Conservation (phyloP, 2,888 invertebrate species). For the Athrips mouffetella region DNA sequence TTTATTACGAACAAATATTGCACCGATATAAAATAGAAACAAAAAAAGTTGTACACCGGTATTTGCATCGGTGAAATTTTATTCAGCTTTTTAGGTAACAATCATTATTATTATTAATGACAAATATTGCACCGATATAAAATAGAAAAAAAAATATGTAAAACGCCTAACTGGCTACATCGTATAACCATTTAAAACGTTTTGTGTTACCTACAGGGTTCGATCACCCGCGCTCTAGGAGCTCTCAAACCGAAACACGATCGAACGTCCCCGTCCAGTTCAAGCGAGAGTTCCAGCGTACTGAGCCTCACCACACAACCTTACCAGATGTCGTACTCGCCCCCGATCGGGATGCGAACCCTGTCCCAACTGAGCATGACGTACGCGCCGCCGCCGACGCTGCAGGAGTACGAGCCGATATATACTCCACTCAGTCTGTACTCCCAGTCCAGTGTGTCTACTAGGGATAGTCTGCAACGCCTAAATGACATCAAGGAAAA, state of each 20-base stretch:
- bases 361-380: slow-evolving; percentile 79
- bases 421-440: slow-evolving; percentile 69
- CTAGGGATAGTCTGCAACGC: slow-evolving; percentile 66
- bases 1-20: too few relatives aligned
- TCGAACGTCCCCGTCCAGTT: slow-evolving; percentile 82
- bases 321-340: slow-evolving; percentile 71
- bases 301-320: slow-evolving; percentile 72
- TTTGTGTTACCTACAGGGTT: too few relatives aligned
- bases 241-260: slow-evolving; percentile 81
- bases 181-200: slow-evolving; percentile 24
- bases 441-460: slow-evolving; percentile 69
- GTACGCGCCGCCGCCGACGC: slow-evolving; percentile 78
- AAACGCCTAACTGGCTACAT: background rate
- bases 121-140: too few relatives aligned
- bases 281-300: slow-evolving; percentile 80
- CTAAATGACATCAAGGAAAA: slow-evolving; percentile 69
- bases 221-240: slow-evolving; percentile 85
- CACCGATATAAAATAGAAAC: too few relatives aligned
- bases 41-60: too few relatives aligned
- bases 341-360: slow-evolving; percentile 76
- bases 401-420: slow-evolving; percentile 73
- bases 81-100: too few relatives aligned
- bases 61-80: too few relatives aligned
- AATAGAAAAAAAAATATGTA: too few relatives aligned
- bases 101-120: too few relatives aligned